A percentile compares a stretch with the other conserved stretches of the same genome.
phyloP scores from a whole-genome alignment of 2,797 vertebrate species.

The Coregonus sp. region DNA sequence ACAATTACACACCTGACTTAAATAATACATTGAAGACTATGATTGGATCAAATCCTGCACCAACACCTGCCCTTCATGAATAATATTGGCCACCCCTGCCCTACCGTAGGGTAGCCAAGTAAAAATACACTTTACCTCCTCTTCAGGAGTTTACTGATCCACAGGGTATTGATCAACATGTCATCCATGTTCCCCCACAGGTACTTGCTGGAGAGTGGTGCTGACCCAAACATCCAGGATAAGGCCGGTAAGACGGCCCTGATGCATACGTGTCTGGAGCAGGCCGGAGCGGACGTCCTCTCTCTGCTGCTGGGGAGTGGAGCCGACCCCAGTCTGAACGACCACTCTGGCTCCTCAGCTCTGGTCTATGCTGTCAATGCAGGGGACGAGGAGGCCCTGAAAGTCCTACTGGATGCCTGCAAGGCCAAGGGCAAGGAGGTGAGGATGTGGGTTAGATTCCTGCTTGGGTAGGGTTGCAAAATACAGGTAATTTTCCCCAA shows the following conservation, averaged over 20 bases:
- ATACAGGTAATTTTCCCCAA: too few relatives aligned
- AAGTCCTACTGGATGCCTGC: slow-evolving; percentile 75
- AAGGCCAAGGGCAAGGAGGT: slow-evolving; percentile 83
- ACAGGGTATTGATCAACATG: neutral
- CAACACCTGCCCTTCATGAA: neutral
- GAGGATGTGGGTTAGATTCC: neutral
- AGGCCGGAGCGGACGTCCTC: slow-evolving; percentile 76
- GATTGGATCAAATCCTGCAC: neutral
- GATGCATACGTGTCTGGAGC: slow-evolving; percentile 82
- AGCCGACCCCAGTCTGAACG: slow-evolving; percentile 83
- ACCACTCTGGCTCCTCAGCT: slow-evolving; percentile 78
- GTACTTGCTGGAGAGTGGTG: slow-evolving; percentile 79
- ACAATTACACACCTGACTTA: neutral
- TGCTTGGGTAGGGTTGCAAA: too few relatives aligned
- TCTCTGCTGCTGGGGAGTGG: slow-evolving; percentile 77
- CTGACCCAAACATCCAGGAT: slow-evolving; percentile 85
- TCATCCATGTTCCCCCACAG: slow-evolving; percentile 4
- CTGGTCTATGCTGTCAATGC: slow-evolving; percentile 83
- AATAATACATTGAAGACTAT: neutral
- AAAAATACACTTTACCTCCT: neutral
- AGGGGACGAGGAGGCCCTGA: slow-evolving; percentile 78
- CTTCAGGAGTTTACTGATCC: neutral
- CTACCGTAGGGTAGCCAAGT: too few relatives aligned
- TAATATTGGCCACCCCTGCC: neutral
- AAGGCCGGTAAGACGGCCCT: slow-evolving; percentile 82